Conservation (phyloP, 2,888 invertebrate genomes). For the Rhabditoides inermis region DNA sequence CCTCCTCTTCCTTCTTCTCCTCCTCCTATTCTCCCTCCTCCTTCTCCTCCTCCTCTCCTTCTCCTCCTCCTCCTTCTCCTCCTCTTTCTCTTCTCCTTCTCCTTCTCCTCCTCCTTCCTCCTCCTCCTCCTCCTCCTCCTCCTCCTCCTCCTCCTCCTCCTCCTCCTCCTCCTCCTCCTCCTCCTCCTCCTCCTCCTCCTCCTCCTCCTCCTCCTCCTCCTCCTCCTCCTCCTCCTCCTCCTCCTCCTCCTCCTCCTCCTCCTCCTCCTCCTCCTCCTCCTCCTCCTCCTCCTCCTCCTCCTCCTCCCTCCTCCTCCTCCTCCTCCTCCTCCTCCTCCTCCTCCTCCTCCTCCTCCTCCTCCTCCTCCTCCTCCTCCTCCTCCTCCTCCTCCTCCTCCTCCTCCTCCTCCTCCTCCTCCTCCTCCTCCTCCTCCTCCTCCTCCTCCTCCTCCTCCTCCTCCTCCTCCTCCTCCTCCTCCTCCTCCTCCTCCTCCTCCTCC, state of each 20-base stretch:
- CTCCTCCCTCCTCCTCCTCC: conserved; percentile 14
- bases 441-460: conserved; percentile 15
- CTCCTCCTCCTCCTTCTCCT: neutral
- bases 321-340: conserved; percentile 29
- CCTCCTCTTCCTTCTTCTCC: conserved; percentile 27
- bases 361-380: conserved; percentile 25
- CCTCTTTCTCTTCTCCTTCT: neutral
- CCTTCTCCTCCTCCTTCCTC: neutral
- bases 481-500: conserved; percentile 21
- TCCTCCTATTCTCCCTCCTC: too few species aligned
- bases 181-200: conserved; percentile 28
- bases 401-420: conserved; percentile 14
- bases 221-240: conserved; percentile 26
- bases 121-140: neutral
- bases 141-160: neutral
- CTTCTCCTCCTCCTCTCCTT: too few species aligned
- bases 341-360: conserved; percentile 14
- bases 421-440: conserved; percentile 26
- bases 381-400: conserved; percentile 24
- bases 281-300: conserved; percentile 26
- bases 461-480: conserved; percentile 27
- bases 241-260: conserved; percentile 21
- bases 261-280: conserved; percentile 19
- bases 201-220: conserved; percentile 13
- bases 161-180: conserved; percentile 15